phyloP scores from a whole-genome alignment of 1,140 invertebrate species.

The Argopecten irradians region DNA sequence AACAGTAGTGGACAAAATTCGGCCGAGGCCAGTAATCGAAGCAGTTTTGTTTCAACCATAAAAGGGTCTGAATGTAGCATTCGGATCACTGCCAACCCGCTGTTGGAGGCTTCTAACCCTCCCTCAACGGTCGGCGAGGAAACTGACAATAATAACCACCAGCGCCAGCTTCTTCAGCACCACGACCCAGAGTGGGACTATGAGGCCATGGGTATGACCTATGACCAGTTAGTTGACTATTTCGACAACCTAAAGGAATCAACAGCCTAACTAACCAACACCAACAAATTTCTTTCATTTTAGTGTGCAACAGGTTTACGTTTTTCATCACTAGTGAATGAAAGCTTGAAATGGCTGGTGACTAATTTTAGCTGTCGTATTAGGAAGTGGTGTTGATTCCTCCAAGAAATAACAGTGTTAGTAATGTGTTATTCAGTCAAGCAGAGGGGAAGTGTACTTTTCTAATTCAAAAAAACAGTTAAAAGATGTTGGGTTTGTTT shows the following conservation, averaged over 20 bases:
- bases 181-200: constrained; percentile 77
- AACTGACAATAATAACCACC: neutral
- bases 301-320: neutral
- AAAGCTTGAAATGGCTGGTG: neutral
- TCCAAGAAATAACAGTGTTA: neutral
- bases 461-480: neutral
- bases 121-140: neutral
- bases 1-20: constrained; percentile 44
- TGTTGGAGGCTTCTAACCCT: constrained; percentile 58
- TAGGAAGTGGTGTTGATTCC: neutral
- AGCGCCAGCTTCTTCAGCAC: constrained; percentile 20
- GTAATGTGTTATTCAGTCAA: neutral
- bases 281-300: neutral
- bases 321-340: neutral
- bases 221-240: constrained; percentile 97
- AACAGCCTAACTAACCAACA: constrained; percentile 77
- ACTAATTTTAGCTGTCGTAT: neutral
- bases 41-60: constrained; percentile 74
- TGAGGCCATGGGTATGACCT: constrained; percentile 90
- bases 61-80: constrained; percentile 78
- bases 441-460: neutral
- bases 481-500: neutral
- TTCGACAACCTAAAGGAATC: constrained; percentile 97
- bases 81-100: constrained; percentile 76
- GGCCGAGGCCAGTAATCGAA: constrained; percentile 66